Evolutionary conservation across 2,888 invertebrate species (phyloP), one percentile per base, ranked within the genome.

Genomic region (Caenorhabditis panamensis): DNA sequence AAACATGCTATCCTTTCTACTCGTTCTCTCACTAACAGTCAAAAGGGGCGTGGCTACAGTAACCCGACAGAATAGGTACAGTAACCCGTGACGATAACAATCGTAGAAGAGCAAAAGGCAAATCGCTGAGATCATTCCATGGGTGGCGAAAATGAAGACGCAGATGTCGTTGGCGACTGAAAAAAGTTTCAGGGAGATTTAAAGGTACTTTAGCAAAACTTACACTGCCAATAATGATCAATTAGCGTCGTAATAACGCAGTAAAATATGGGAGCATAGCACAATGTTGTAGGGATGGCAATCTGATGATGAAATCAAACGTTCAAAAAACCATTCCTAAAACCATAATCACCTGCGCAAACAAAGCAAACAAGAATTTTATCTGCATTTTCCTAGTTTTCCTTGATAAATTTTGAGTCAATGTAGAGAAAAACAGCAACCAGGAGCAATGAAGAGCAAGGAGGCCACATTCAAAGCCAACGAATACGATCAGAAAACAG

Each of bases 91-190:
- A 11, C 67, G 63, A 22, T 76, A 76, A 24, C 68, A 63, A 13
- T 76, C 76, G 28, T 76, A 76, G 41, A 76, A 68, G 5, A 68
- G 8, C 8, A 76, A 11, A 18, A 68, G 36, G 28, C 76, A 76
- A 0, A 49, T 54, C 2, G 76, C 62, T 4, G 76, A 68, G 0
- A 76, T 37, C n/a, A 68, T 9, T 8, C 76, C 76, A 16, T 76
- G 68, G 0, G 76, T 76, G 26, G 68, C 56, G 18, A 68, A 47
- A 0, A 76, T 62, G 11, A 76, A 61, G 5, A 76, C 56, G 13
- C 76, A 76, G 1, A 76, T 11, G 16, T 76, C 76, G 37, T 76
- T 76, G 36, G 76, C 76, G 9, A 76, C 76, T 76, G 67, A 31
- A 76, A 76, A 31, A 9, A 6, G 31, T 6, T 31, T 6, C 4